phyloP scores from a whole-genome alignment of 2,797 vertebrate species.

The Tolypeutes matacus region DNA sequence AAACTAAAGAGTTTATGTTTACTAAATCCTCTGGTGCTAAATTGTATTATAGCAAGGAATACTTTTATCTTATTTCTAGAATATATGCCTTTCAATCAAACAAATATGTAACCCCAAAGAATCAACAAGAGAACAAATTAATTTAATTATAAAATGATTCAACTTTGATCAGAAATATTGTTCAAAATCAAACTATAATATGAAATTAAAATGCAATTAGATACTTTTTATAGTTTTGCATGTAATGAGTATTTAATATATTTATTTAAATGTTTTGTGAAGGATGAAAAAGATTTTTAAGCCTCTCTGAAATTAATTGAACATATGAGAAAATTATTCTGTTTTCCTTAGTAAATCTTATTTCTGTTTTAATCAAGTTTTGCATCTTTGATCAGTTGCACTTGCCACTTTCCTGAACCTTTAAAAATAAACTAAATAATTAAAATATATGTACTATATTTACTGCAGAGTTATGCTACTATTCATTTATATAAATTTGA shows the following conservation, averaged over 20 bases:
- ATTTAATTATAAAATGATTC: conserved; percentile 11
- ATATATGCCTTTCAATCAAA: conserved; percentile 10
- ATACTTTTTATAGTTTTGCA: background rate
- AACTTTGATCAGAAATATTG: conserved; percentile 14
- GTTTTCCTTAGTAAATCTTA: background rate
- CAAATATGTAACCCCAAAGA: background rate
- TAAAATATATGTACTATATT: background rate
- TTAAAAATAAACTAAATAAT: background rate
- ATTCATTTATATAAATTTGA: conserved; percentile 6
- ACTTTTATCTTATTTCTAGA: background rate
- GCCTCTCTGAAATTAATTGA: conserved; percentile 1
- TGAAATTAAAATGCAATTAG: conserved; percentile 65
- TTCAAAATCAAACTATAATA: background rate
- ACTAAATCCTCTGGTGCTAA: background rate
- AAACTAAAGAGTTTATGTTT: background rate
- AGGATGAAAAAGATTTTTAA: conserved; percentile 51
- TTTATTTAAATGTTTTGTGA: conserved; percentile 22
- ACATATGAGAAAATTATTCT: background rate
- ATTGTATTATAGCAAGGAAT: background rate
- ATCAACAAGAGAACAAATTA: background rate
- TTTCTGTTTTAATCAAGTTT: conserved; percentile 36
- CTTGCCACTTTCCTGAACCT: conserved; percentile 16
- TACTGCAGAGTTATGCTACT: background rate
- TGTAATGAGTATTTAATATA: background rate
- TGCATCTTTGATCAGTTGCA: conserved; percentile 43